phyloP scores from a whole-genome alignment of 2,797 vertebrate genomes.

The Brotula barbata region DNA sequence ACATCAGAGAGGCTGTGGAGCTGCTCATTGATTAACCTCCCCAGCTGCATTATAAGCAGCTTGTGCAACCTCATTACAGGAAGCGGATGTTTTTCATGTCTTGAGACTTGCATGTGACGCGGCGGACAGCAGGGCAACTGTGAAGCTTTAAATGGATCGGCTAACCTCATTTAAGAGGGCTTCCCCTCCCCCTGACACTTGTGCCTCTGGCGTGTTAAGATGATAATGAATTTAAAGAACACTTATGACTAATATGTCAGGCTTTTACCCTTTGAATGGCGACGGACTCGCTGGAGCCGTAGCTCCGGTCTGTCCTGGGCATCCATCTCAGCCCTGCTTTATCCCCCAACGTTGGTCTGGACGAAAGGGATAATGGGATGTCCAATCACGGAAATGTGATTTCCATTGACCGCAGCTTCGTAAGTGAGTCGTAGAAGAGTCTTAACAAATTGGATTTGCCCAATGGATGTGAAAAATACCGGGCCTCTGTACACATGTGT shows the following conservation, averaged over 20 bases:
- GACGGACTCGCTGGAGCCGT: constrained; percentile 82
- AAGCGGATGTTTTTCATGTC: constrained; percentile 72
- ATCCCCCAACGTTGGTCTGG: constrained; percentile 75
- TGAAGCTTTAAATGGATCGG: constrained; percentile 80
- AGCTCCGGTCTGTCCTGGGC: constrained; percentile 77
- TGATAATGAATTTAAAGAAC: constrained; percentile 89
- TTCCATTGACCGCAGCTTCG: constrained; percentile 84
- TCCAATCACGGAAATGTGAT: constrained; percentile 90
- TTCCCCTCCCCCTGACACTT: constrained; percentile 79
- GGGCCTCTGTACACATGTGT: constrained; percentile 70
- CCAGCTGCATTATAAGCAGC: constrained; percentile 67
- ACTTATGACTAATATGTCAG: constrained; percentile 86
- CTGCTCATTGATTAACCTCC: constrained; percentile 71
- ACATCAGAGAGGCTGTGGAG: constrained; percentile 34
- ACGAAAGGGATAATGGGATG: constrained; percentile 85
- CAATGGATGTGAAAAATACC: constrained; percentile 83
- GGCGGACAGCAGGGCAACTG: constrained; percentile 77
- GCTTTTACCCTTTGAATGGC: constrained; percentile 86
- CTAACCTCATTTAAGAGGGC: constrained; percentile 82
- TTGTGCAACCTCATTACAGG: constrained; percentile 70
- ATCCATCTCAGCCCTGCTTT: constrained; percentile 75
- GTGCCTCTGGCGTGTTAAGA: constrained; percentile 80
- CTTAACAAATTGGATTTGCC: constrained; percentile 87
- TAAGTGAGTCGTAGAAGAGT: constrained; percentile 86
- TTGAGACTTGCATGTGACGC: constrained; percentile 75